Evolutionary conservation across 2,797 vertebrate genomes (phyloP).

Genomic region (Hemitrygon akajei): DNA sequence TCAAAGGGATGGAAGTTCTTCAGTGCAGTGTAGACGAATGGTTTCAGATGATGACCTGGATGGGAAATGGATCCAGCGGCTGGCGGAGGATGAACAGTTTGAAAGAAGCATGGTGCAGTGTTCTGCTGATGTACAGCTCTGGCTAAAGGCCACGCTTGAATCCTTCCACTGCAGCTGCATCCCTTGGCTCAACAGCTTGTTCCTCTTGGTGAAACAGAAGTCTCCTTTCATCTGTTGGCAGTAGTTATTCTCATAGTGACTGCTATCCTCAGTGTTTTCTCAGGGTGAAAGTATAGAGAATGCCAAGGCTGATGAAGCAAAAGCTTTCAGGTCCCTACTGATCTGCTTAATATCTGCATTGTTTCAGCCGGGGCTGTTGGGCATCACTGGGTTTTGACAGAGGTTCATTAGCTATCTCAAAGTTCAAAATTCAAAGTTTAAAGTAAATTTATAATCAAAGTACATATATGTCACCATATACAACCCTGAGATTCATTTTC

Average conservation of each 20-base stretch:
- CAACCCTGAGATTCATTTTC: too few species aligned
- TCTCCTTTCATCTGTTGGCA: not conserved
- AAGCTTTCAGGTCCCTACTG: too few species aligned
- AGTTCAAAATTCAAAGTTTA: too few species aligned
- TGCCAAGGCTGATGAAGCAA: too few species aligned
- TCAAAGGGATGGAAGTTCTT: not conserved
- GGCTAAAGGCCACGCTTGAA: not conserved
- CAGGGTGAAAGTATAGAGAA: too few species aligned
- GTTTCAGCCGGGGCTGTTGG: too few species aligned
- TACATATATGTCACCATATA: too few species aligned
- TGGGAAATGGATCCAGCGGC: not conserved
- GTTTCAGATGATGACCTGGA: not conserved
- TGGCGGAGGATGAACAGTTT: not conserved
- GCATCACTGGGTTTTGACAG: not conserved
- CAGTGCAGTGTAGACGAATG: not conserved
- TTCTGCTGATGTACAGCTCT: not conserved
- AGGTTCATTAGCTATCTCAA: not conserved
- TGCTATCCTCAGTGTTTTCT: too few species aligned
- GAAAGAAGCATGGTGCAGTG: not conserved
- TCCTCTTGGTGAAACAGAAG: not conserved
- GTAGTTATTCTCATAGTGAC: not conserved
- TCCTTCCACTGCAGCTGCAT: not conserved
- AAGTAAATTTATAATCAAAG: too few species aligned
- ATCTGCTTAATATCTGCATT: too few species aligned
- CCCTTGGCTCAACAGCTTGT: conserved; percentile 17